phyloP scores from a whole-genome alignment of 2,797 vertebrate genomes.

The Leptatherina wallacei region DNA sequence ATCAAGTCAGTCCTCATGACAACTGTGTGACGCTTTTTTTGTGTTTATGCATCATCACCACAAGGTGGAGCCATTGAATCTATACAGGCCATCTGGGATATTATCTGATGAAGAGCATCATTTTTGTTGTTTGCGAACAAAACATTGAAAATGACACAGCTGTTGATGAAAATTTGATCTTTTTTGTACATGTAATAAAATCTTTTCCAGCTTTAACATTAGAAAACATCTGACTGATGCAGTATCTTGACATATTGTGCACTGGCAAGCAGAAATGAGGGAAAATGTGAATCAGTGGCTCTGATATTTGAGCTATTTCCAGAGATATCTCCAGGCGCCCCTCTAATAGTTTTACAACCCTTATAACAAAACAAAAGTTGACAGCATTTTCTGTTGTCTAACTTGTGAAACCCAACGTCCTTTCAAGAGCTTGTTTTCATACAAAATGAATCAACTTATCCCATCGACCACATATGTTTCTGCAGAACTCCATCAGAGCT shows the following conservation, averaged over 20 bases:
- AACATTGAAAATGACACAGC: not conserved
- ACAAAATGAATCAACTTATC: not conserved
- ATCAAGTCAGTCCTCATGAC: not conserved
- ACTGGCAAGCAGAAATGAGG: not conserved
- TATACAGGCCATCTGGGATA: not conserved
- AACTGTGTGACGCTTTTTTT: not conserved
- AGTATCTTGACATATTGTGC: not conserved
- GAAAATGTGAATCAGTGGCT: constrained; percentile 2
- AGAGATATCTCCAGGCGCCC: not conserved
- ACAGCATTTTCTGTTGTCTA: not conserved
- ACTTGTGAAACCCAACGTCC: not conserved
- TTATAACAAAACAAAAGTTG: not conserved
- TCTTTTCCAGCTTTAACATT: not conserved
- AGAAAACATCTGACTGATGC: not conserved
- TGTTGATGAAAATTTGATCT: not conserved
- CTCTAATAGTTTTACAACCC: not conserved
- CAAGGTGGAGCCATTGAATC: constrained; percentile 59
- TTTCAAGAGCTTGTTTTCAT: not conserved
- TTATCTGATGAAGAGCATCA: not conserved
- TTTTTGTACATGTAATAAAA: not conserved
- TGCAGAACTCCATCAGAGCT: constrained; percentile 3
- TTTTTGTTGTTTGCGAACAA: not conserved
- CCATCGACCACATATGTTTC: not conserved
- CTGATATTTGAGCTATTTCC: constrained; percentile 26
- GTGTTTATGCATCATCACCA: constrained; percentile 32